Percentiles rank a stretch among this genome's conserved stretches.
These are phyloP conservation scores for Callipepla californica DNA, from an alignment of 2,113 vertebrate genomes.

Conservation along the genomic window DNA sequence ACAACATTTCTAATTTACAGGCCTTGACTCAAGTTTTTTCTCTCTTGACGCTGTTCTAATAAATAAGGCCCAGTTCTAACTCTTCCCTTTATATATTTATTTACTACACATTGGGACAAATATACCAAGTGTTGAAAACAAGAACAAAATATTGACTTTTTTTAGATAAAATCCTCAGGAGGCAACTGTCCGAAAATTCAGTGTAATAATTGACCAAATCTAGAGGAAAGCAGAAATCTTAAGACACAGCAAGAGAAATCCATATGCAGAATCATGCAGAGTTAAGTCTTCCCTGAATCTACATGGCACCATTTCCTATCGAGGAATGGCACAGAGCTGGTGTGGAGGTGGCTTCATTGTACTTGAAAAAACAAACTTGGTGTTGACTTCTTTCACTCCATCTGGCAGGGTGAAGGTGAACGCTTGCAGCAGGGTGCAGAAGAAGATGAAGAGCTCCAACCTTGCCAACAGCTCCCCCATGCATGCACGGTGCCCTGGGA, in stretches of 20 bases:
- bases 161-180: not conserved
- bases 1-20: not conserved
- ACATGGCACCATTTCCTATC: not conserved
- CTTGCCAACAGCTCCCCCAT: slow-evolving; percentile 67
- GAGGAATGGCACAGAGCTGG: slow-evolving; percentile 52
- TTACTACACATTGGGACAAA: not conserved
- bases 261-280: not conserved
- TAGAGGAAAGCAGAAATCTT: not conserved
- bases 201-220: not conserved
- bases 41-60: not conserved
- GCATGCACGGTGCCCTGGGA: slow-evolving; percentile 50
- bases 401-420: slow-evolving; percentile 63
- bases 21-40: not conserved
- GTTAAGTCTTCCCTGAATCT: not conserved
- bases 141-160: not conserved
- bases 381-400: slow-evolving; percentile 20
- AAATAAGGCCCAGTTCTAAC: not conserved
- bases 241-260: not conserved
- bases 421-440: slow-evolving; percentile 41
- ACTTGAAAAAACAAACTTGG: slow-evolving; percentile 27
- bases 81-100: slow-evolving; percentile 24
- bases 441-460: slow-evolving; percentile 68
- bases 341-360: slow-evolving; percentile 58
- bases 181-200: not conserved
- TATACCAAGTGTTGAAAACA: not conserved